Conservation (phyloP, 2,113 vertebrate species). For the Nyctibius bracteatus region DNA sequence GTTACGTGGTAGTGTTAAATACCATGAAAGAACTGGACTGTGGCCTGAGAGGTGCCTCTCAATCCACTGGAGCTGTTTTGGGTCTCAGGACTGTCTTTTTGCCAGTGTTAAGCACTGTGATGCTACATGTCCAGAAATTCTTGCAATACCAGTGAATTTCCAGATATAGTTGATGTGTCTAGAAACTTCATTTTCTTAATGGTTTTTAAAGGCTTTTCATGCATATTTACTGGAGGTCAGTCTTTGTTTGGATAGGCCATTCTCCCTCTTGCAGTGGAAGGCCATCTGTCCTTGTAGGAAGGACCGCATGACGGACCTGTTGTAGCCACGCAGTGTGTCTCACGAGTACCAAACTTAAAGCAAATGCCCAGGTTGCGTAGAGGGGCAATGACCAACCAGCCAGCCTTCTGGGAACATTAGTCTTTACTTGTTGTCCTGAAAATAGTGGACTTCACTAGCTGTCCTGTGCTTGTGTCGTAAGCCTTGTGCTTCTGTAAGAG, state of each 20-base stretch:
- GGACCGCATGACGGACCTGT: fast-evolving
- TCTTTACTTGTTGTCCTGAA: neutral
- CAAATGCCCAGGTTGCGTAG: neutral
- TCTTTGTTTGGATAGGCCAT: neutral
- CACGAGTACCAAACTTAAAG: neutral
- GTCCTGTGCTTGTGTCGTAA: neutral
- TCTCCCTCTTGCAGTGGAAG: neutral
- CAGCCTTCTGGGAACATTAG: fast-evolving
- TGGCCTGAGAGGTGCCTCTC: neutral
- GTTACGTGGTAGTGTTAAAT: neutral
- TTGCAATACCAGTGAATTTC: neutral
- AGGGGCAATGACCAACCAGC: neutral
- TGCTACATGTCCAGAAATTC: neutral
- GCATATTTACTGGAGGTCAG: fast-evolving
- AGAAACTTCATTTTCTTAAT: neutral
- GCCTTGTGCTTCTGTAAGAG: neutral
- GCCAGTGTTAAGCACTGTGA: neutral
- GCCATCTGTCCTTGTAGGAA: fast-evolving
- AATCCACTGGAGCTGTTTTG: neutral
- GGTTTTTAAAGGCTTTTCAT: neutral
- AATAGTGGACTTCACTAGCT: fast-evolving
- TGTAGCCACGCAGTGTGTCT: neutral
- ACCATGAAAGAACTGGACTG: fast-evolving
- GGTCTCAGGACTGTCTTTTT: fast-evolving
- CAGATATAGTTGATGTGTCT: neutral